Conservation (phyloP, 2,113 vertebrate species). For the Anguilla rostrata region DNA sequence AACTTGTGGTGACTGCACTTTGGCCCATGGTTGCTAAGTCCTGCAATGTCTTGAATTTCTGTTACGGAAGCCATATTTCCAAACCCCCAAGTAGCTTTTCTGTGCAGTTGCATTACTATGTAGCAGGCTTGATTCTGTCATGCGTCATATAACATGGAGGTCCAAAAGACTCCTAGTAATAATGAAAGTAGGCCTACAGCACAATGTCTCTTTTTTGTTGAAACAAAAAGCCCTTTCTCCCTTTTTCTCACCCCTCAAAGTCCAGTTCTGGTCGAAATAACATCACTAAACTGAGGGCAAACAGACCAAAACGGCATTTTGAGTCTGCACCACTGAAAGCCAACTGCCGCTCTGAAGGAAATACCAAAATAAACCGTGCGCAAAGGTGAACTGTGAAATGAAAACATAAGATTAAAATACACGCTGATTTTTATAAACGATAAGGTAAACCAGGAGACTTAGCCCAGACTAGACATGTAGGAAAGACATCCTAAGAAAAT, state of each 20-base stretch:
- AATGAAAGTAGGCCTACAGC: not conserved
- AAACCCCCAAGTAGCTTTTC: not conserved
- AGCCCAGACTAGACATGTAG: not conserved
- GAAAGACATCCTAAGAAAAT: not conserved
- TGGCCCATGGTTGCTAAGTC: not conserved
- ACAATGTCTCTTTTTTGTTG: constrained; percentile 25
- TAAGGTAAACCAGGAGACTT: not conserved
- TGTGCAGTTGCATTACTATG: not conserved
- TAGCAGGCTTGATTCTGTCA: not conserved
- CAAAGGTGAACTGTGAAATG: constrained; percentile 15
- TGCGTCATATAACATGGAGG: not conserved
- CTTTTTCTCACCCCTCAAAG: constrained; percentile 28
- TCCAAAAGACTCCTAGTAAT: not conserved
- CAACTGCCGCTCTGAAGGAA: not conserved
- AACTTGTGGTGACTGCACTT: not conserved
- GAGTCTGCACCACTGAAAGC: not conserved
- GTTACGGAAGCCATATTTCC: not conserved
- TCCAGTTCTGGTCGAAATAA: constrained; percentile 36
- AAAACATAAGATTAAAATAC: constrained; percentile 1
- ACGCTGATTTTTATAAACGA: not conserved
- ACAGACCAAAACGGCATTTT: not conserved
- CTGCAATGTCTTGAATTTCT: not conserved
- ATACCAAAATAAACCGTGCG: not conserved
- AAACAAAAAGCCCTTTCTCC: constrained; percentile 58
- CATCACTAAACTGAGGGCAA: constrained; percentile 5